Evolutionary conservation across 2,888 invertebrate species (phyloP), one percentile per base, ranked within the genome.

Genomic region (Diadegma fenestrale): DNA sequence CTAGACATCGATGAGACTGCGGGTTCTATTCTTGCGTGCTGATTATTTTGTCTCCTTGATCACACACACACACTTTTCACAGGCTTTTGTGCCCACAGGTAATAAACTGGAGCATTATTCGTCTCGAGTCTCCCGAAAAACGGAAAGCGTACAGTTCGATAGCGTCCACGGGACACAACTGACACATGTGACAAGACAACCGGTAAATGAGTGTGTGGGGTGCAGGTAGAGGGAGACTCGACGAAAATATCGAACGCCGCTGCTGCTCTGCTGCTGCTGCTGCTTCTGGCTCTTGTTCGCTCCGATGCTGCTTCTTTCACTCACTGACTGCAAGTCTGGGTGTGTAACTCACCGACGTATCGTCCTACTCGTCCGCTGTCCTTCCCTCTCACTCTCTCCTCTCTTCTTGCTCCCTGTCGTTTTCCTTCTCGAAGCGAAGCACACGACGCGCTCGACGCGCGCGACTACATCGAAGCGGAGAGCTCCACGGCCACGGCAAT

Each of bases 161-260:
- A 82, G 79, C 87, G 88, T 87, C 87, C 86, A 87, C 86, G 86
- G 81, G 86, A 89, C 75, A 86, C 75, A 86, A 89, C 90, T 90
- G 89, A 87, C 87, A 80, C 89, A 89, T 90, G 90, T 90, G 90
- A 90, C 89, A 90, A 87, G 90, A 90, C 89, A 90, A 87, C 89
- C 90, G 90, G 89, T 87, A 69, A 85, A 72, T 66, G 71, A 69
- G 58, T 48, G 51, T 48, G 54, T 26, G 51, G 26, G 66, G 77
- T 54, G 64, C 77, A 77, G 54, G 77, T 37, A 51, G 66, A 33
- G 54, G 58, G 66, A 61, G 71, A 68, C 69, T 64, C 73, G 73
- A 80, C 54, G 77, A 72, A 72, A 80, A 72, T 80, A 80, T 80
- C 80, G 79, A 85, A 80, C 75, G 71, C 76, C 58, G 54, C 45